Conservation (phyloP, 1,140 invertebrate species). For the Manduca sexta region DNA sequence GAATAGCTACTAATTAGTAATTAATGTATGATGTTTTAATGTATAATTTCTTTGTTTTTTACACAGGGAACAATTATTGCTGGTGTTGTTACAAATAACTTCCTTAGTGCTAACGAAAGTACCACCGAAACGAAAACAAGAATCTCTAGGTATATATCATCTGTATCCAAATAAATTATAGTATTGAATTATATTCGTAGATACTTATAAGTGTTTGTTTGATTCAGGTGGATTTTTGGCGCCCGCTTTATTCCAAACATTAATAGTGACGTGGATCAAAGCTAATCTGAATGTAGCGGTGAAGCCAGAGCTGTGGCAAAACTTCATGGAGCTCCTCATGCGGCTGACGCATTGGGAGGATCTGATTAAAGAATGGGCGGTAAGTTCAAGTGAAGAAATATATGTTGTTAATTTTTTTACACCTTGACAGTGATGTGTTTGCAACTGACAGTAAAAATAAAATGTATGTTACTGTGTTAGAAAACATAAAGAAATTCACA, state of each 20-base stretch:
- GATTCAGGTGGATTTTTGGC: constrained; percentile 79
- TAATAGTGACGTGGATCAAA: constrained; percentile 99
- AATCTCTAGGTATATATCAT: constrained; percentile 77
- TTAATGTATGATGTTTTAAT: too few relatives aligned
- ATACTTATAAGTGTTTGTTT: not conserved
- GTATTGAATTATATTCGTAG: not conserved
- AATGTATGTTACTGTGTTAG: too few relatives aligned
- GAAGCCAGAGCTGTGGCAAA: constrained; percentile 92
- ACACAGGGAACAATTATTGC: constrained; percentile 87
- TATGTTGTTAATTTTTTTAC: too few relatives aligned
- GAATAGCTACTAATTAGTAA: too few relatives aligned
- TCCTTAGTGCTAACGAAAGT: constrained; percentile 90
- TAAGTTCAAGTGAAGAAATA: constrained; percentile 64
- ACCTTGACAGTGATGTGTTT: too few relatives aligned
- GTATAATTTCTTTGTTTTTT: constrained; percentile 30
- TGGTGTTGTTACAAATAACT: constrained; percentile 94
- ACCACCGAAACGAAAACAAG: constrained; percentile 82
- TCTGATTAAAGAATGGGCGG: constrained; percentile 96
- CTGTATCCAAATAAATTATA: too few relatives aligned
- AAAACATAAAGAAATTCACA: too few relatives aligned
- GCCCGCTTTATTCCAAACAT: constrained; percentile 94
- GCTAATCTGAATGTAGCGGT: constrained; percentile 96
- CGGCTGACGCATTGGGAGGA: constrained; percentile 96
- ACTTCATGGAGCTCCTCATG: constrained; percentile 91
- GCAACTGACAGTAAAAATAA: too few relatives aligned